Percentiles rank a stretch among this genome's conserved stretches.
phyloP scores from a whole-genome alignment of 2,113 vertebrate genomes.

The Hemibagrus wyckioides region DNA sequence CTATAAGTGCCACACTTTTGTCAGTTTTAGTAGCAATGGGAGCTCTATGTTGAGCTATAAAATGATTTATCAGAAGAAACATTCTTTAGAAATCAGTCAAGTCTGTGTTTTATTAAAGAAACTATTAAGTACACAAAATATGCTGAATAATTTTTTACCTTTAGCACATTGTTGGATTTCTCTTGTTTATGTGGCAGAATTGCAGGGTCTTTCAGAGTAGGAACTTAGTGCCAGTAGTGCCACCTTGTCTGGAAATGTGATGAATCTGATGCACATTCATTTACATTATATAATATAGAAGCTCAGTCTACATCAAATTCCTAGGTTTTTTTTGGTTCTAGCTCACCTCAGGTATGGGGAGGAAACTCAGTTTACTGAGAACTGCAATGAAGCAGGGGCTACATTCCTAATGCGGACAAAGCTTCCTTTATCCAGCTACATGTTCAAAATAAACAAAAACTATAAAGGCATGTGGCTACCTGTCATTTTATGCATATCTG shows the following conservation, averaged over 20 bases:
- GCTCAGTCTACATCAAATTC: neutral
- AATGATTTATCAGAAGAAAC: neutral
- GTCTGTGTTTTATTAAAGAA: neutral
- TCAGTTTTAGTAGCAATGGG: neutral
- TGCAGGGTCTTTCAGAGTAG: neutral
- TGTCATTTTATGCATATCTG: neutral
- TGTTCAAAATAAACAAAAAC: neutral
- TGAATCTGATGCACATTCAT: neutral
- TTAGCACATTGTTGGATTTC: neutral
- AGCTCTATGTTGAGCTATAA: neutral
- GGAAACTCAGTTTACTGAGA: neutral
- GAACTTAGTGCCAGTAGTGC: neutral
- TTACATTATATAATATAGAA: neutral
- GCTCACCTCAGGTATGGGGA: neutral
- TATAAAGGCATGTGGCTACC: neutral
- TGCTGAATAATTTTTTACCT: neutral
- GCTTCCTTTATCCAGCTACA: neutral
- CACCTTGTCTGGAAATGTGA: neutral
- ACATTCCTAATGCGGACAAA: neutral
- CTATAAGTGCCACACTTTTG: neutral
- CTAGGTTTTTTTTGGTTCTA: neutral
- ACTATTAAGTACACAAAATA: neutral
- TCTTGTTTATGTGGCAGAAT: neutral
- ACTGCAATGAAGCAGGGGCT: neutral
- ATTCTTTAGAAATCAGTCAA: neutral